These are phyloP conservation scores for Festucalex cinctus DNA, from an alignment of 2,113 vertebrate species.

Conservation along the genomic window DNA sequence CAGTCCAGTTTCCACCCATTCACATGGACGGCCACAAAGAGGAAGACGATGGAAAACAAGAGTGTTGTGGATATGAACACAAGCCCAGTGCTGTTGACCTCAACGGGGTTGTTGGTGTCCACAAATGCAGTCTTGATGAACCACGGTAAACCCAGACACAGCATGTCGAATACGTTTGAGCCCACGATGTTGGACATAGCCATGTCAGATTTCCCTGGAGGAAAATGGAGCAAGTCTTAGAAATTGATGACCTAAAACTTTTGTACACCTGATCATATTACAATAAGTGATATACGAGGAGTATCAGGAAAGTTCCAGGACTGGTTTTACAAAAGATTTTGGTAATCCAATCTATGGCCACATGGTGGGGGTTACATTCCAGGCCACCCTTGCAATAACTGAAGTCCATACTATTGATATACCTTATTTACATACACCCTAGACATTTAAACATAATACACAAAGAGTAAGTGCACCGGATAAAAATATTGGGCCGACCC, in stretches of 20 bases:
- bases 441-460: too few species aligned
- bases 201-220: slow-evolving; percentile 93
- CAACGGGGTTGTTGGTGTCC: slow-evolving; percentile 76
- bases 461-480: too few species aligned
- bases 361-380: too few species aligned
- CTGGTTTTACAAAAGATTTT: background rate
- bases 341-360: too few species aligned
- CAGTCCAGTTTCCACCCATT: slow-evolving; percentile 92
- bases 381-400: too few species aligned
- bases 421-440: too few species aligned
- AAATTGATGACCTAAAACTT: background rate
- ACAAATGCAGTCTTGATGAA: slow-evolving; percentile 91
- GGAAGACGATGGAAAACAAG: slow-evolving; percentile 84
- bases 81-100: slow-evolving; percentile 88
- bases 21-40: slow-evolving; percentile 83
- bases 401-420: too few species aligned
- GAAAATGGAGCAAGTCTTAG: background rate
- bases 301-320: background rate
- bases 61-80: slow-evolving; percentile 84
- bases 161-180: slow-evolving; percentile 95
- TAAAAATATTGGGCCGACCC: too few species aligned
- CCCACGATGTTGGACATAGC: slow-evolving; percentile 98
- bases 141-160: slow-evolving; percentile 94
- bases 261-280: background rate
- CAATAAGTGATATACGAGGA: background rate